phyloP scores from a whole-genome alignment of 2,888 invertebrate genomes.

The Thumatha senex region DNA sequence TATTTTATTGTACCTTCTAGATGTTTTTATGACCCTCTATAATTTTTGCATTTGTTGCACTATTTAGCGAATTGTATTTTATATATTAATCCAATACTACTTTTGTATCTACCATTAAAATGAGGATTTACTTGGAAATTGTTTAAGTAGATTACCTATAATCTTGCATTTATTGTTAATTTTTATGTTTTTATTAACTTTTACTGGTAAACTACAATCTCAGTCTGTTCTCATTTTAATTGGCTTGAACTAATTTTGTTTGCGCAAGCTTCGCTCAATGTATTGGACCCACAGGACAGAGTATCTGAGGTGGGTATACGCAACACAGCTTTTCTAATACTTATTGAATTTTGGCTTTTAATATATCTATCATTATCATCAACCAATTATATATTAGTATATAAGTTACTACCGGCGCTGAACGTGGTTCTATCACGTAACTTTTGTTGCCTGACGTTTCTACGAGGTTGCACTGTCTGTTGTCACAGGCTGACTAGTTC shows the following conservation, averaged over 20 bases:
- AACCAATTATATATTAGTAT: not conserved
- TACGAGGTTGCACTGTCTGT: no score
- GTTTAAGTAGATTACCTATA: not conserved
- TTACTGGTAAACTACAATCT: constrained; percentile 1
- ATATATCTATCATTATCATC: not conserved
- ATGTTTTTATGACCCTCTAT: not conserved
- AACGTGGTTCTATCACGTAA: no score
- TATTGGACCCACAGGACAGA: constrained; percentile 77
- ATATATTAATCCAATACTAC: constrained; percentile 14
- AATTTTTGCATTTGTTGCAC: constrained; percentile 28
- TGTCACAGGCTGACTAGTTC: no score
- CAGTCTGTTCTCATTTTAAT: constrained; percentile 73
- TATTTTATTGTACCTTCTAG: not conserved
- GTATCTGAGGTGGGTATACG: constrained; percentile 68
- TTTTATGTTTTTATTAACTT: no score
- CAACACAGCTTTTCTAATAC: constrained; percentile 49
- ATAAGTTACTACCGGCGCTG: no score
- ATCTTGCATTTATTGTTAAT: not conserved
- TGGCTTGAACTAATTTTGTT: constrained; percentile 80
- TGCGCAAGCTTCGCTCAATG: constrained; percentile 81
- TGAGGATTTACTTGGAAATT: constrained; percentile 27
- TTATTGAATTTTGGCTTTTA: constrained; percentile 17
- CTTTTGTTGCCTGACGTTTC: no score
- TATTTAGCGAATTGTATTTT: constrained; percentile 20
- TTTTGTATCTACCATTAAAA: constrained; percentile 33